Percentiles rank a stretch among this genome's conserved stretches.
Evolutionary conservation across 2,797 vertebrate genomes (phyloP).

Genomic region (Potorous gilbertii): DNA sequence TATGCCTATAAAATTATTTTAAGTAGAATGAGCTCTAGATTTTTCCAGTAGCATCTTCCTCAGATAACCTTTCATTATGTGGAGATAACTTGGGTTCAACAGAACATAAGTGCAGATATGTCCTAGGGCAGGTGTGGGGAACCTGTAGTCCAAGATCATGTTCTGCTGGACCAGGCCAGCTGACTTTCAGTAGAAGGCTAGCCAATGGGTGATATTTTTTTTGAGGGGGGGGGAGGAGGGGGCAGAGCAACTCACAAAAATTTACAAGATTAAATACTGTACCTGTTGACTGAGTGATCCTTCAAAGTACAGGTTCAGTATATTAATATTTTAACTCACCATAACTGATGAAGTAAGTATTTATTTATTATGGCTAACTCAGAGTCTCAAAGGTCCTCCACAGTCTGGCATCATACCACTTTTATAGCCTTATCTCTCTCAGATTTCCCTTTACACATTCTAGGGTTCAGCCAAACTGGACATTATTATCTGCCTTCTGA

Average conservation of each 20-base stretch:
- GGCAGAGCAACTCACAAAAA: neutral
- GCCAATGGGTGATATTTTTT: neutral
- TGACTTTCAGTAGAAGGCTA: neutral
- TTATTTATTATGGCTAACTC: neutral
- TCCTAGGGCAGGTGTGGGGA: neutral
- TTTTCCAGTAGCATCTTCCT: neutral
- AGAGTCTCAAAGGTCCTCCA: neutral
- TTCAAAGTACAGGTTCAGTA: neutral
- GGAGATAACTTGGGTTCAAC: neutral
- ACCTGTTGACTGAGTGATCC: neutral
- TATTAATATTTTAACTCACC: neutral
- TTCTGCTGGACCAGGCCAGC: neutral
- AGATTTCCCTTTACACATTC: neutral
- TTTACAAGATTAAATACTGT: neutral
- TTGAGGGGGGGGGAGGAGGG: fast-evolving
- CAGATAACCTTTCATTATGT: neutral
- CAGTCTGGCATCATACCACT: neutral
- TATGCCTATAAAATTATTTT: neutral
- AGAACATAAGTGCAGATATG: neutral
- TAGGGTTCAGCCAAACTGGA: neutral
- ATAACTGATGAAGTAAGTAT: neutral
- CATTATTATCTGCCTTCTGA: neutral
- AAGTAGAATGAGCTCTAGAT: neutral
- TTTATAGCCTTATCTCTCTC: neutral
- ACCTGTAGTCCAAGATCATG: no score